A percentile compares a stretch with the other conserved stretches of the same genome.
These are phyloP conservation scores for Leuciscus waleckii DNA, from an alignment of 2,797 vertebrate species.

Conservation along the genomic window DNA sequence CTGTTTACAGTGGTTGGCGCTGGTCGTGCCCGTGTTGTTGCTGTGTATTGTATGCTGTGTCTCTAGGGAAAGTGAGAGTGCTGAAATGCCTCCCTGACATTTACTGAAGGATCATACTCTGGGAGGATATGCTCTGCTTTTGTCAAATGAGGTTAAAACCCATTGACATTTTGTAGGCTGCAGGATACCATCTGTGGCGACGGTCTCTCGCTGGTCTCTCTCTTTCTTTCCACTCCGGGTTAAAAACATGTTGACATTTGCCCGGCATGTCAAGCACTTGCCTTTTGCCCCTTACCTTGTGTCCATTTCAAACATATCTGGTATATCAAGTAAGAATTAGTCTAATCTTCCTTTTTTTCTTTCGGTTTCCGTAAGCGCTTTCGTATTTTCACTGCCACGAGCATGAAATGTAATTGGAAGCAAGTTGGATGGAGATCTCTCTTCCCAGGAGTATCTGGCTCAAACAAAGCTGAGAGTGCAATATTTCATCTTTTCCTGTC, in stretches of 20 bases:
- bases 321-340: constrained; percentile 5
- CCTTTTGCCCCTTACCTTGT: constrained; percentile 22
- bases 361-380: neutral
- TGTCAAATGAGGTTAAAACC: constrained; percentile 64
- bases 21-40: constrained; percentile 29
- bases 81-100: constrained; percentile 63
- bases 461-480: constrained; percentile 28
- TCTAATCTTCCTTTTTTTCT: neutral
- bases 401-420: constrained; percentile 43
- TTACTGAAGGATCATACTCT: constrained; percentile 57
- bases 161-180: constrained; percentile 61
- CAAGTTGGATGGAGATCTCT: constrained; percentile 17
- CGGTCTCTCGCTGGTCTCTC: constrained; percentile 29
- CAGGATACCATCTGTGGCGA: constrained; percentile 54
- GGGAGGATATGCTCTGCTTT: constrained; percentile 51
- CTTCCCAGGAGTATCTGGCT: constrained; percentile 24
- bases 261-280: constrained; percentile 45
- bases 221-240: constrained; percentile 38
- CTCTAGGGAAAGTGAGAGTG: constrained; percentile 39
- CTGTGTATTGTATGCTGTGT: constrained; percentile 40
- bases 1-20: constrained; percentile 23
- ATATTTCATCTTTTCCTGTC: constrained; percentile 44
- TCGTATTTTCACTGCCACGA: neutral
- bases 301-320: constrained; percentile 30
- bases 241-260: constrained; percentile 54